phyloP scores from a whole-genome alignment of 2,888 invertebrate genomes.

The Eilema sororculum region DNA sequence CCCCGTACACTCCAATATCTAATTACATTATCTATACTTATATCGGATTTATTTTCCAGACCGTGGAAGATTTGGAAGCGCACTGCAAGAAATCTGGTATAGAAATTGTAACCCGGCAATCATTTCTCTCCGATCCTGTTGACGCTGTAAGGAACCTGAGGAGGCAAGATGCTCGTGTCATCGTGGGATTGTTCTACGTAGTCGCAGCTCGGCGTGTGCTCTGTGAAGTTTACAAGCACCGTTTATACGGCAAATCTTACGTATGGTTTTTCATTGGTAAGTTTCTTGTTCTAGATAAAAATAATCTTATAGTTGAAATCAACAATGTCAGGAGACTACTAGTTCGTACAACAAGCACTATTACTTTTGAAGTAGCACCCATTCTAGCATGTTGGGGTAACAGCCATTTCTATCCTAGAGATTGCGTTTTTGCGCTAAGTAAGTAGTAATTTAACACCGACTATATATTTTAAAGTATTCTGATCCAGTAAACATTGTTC shows the following conservation, averaged over 20 bases:
- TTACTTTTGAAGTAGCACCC: no score
- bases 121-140: constrained; percentile 98
- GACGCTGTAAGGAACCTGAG: constrained; percentile 98
- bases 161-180: constrained; percentile 98
- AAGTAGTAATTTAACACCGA: no score
- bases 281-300: constrained; percentile 43
- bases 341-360: no score
- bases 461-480: background rate
- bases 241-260: constrained; percentile 97
- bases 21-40: background rate
- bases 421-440: background rate
- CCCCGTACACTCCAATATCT: no score
- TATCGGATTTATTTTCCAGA: constrained; percentile 86
- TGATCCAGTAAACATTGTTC: no score
- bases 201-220: constrained; percentile 98
- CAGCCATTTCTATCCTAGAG: background rate
- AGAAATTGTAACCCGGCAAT: constrained; percentile 98
- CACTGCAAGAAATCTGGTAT: constrained; percentile 96
- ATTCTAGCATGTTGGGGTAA: background rate
- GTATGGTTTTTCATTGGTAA: constrained; percentile 99
- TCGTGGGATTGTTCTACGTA: constrained; percentile 99
- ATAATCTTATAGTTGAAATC: no score
- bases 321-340: no score
- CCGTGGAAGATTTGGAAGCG: constrained; percentile 98
- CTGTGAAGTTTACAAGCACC: constrained; percentile 98